Percentiles rank a stretch among this genome's conserved stretches.
phyloP scores from a whole-genome alignment of 30 jellyfish, hydroid and myxozoan genomes.

The Turritopsis rubra region DNA sequence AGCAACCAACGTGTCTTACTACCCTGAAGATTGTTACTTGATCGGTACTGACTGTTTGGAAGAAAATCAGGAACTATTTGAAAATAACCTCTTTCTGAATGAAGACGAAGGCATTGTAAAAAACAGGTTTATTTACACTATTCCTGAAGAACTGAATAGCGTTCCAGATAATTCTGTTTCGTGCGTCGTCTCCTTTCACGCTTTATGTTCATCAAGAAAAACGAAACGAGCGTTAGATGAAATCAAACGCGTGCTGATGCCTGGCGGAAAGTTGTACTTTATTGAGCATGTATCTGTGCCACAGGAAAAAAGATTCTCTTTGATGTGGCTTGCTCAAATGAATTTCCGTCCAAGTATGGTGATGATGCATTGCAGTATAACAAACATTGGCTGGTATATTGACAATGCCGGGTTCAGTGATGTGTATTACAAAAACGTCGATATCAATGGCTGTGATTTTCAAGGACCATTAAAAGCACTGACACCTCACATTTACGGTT shows the following conservation, averaged over 20 bases:
- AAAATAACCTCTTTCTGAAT: conserved; percentile 17
- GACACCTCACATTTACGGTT: conserved; percentile 42
- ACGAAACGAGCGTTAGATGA: conserved; percentile 31
- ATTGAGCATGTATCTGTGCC: conserved; percentile 21
- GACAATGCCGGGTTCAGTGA: conserved; percentile 29
- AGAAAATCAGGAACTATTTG: not conserved
- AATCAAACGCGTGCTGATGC: conserved; percentile 37
- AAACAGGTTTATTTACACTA: conserved; percentile 4
- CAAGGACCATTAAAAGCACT: conserved; percentile 29
- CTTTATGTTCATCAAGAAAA: conserved; percentile 24
- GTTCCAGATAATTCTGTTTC: conserved; percentile 36
- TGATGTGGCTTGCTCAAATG: conserved; percentile 33
- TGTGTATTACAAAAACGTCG: not conserved
- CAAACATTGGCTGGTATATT: not conserved
- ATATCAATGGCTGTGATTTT: conserved; percentile 1
- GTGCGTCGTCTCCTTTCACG: conserved; percentile 35
- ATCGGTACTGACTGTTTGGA: conserved; percentile 29
- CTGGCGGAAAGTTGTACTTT: conserved; percentile 32
- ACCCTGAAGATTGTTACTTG: conserved; percentile 17
- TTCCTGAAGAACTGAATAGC: conserved; percentile 26
- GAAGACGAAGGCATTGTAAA: conserved; percentile 1
- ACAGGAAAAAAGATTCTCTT: not conserved
- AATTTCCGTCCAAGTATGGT: conserved; percentile 24
- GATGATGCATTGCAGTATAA: not conserved
- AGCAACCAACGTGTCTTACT: conserved; percentile 30